phyloP scores from a whole-genome alignment of 1,140 invertebrate genomes.

The Tetramorium simillimum region DNA sequence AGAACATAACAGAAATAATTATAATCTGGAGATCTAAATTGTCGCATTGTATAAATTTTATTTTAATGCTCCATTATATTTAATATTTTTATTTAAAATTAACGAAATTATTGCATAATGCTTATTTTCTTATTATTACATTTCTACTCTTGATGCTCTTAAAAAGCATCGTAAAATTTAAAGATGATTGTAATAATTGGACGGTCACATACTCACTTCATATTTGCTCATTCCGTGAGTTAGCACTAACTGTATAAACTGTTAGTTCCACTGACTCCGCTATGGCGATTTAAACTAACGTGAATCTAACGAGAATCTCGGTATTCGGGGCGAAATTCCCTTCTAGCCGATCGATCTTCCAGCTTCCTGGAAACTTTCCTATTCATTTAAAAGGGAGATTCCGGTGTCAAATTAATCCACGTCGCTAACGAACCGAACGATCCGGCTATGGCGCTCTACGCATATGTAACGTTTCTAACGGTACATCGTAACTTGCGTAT shows the following conservation, averaged over 20 bases:
- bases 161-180: neutral
- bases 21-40: neutral
- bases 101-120: neutral
- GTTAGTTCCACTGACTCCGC: neutral
- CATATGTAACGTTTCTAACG: constrained; percentile 69
- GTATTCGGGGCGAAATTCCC: neutral
- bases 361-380: constrained; percentile 47
- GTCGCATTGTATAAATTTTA: neutral
- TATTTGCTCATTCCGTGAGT: neutral
- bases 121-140: neutral
- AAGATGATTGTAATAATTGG: neutral
- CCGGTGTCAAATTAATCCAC: constrained; percentile 64
- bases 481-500: constrained; percentile 53
- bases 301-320: constrained; percentile 37
- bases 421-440: constrained; percentile 67
- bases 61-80: neutral
- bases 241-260: constrained; percentile 2
- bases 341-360: constrained; percentile 10
- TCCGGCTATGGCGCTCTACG: constrained; percentile 58
- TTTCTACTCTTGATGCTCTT: neutral
- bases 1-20: neutral
- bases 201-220: neutral
- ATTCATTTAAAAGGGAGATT: constrained; percentile 57
- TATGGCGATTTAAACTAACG: constrained; percentile 41
- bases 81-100: constrained; percentile 3